Percentiles rank a stretch among this genome's conserved stretches.
These are phyloP conservation scores for Dasypogon diadema DNA, from an alignment of 2,888 invertebrate genomes.

Conservation along the genomic window DNA sequence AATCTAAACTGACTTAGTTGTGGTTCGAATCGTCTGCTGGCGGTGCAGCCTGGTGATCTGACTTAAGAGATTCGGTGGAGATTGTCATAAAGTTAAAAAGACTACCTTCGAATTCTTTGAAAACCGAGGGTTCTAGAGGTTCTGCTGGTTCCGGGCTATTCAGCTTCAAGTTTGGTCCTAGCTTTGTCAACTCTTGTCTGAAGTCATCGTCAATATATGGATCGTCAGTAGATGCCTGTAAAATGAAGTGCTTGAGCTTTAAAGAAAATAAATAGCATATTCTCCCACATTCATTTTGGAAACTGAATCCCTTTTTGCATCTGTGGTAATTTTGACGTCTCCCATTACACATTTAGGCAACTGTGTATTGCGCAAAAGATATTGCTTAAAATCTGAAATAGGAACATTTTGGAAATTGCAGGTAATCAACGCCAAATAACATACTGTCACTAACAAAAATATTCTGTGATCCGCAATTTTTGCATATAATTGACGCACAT, in stretches of 20 bases:
- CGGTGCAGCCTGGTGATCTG: too few relatives aligned
- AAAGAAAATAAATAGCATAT: too few relatives aligned
- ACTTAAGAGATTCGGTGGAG: background rate
- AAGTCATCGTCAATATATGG: constrained; percentile 72
- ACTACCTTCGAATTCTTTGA: background rate
- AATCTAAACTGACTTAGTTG: too few relatives aligned
- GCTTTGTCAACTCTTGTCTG: constrained; percentile 57
- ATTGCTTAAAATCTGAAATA: background rate
- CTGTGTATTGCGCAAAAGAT: too few relatives aligned
- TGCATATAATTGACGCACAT: background rate
- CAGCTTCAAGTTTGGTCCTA: constrained; percentile 57
- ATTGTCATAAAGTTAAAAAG: background rate
- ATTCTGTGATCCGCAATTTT: constrained; percentile 22
- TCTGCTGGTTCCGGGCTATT: constrained; percentile 31
- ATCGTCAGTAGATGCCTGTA: constrained; percentile 69
- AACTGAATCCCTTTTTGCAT: too few relatives aligned
- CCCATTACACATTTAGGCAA: too few relatives aligned
- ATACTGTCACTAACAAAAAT: background rate
- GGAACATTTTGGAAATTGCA: background rate
- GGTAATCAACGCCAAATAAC: background rate
- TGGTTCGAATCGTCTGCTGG: too few relatives aligned
- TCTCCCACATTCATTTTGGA: too few relatives aligned
- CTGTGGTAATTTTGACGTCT: too few relatives aligned
- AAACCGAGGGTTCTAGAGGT: too few relatives aligned
- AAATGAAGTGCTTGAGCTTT: too few relatives aligned